phyloP scores from a whole-genome alignment of 2,888 invertebrate genomes.

The Hemaris fuciformis region DNA sequence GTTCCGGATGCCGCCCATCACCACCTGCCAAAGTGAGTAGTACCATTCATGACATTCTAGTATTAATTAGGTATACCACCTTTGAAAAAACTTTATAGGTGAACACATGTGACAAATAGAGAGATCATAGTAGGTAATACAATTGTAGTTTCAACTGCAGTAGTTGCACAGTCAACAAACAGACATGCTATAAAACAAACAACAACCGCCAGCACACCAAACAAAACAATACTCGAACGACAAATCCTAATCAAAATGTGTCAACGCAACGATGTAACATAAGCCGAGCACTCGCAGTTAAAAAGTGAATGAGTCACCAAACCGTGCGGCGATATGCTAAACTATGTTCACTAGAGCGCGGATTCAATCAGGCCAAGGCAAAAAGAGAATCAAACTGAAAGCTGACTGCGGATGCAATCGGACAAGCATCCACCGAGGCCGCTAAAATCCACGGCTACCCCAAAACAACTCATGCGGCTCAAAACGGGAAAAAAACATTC shows the following conservation, averaged over 20 bases:
- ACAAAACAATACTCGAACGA: slow-evolving; percentile 20
- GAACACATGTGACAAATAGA: no score
- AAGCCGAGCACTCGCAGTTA: slow-evolving; percentile 31
- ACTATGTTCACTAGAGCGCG: slow-evolving; percentile 77
- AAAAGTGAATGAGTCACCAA: slow-evolving; percentile 72
- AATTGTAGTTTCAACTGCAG: slow-evolving; percentile 1
- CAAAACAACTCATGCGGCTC: slow-evolving; percentile 69
- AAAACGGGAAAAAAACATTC: slow-evolving; percentile 68
- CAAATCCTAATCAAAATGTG: slow-evolving; percentile 48
- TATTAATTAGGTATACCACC: no score
- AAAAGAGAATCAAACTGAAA: slow-evolving; percentile 61
- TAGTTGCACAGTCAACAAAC: background rate
- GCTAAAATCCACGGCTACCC: slow-evolving; percentile 72
- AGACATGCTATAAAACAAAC: slow-evolving; percentile 12
- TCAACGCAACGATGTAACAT: slow-evolving; percentile 32
- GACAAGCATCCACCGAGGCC: slow-evolving; percentile 66
- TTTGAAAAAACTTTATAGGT: no score
- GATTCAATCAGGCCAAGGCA: slow-evolving; percentile 72
- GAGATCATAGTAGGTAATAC: background rate
- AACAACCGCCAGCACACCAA: slow-evolving; percentile 18
- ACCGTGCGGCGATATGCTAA: slow-evolving; percentile 63
- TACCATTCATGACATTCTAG: background rate
- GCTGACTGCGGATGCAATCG: slow-evolving; percentile 70
- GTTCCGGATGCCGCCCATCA: slow-evolving; percentile 94
- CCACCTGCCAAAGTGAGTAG: slow-evolving; percentile 94